These are phyloP conservation scores for Elgaria multicarinata DNA, from an alignment of 2,113 vertebrate genomes.

Conservation along the genomic window DNA sequence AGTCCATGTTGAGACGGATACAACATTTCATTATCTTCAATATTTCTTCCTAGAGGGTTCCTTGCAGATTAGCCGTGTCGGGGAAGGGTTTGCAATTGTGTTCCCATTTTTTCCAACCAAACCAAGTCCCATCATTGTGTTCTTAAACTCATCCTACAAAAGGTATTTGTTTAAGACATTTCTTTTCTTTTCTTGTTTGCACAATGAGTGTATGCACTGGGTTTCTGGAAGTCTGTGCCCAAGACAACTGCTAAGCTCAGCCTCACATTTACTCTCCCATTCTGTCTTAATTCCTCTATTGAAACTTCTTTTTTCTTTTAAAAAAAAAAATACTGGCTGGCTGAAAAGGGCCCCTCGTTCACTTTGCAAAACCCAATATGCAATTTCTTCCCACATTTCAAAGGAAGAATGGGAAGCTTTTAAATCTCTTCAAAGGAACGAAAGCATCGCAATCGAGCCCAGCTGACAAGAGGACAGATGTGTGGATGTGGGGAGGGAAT, in stretches of 20 bases:
- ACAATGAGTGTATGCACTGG: conserved; percentile 55
- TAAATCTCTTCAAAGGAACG: conserved; percentile 68
- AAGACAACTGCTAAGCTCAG: conserved; percentile 70
- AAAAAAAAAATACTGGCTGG: conserved; percentile 36
- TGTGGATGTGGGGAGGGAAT: conserved; percentile 56
- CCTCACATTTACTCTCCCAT: conserved; percentile 60
- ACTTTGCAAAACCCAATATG: conserved; percentile 70
- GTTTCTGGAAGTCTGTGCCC: conserved; percentile 66
- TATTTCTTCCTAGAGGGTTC: conserved; percentile 60
- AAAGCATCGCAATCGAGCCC: conserved; percentile 60
- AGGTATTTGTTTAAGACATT: conserved; percentile 63
- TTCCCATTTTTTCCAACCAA: conserved; percentile 60
- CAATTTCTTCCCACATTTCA: conserved; percentile 67
- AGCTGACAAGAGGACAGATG: conserved; percentile 60
- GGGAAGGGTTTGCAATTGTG: conserved; percentile 59
- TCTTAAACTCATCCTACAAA: conserved; percentile 68
- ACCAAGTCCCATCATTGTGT: conserved; percentile 63
- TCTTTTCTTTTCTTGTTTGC: conserved; percentile 67
- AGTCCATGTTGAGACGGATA: conserved; percentile 31
- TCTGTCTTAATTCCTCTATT: conserved; percentile 65
- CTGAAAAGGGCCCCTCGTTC: conserved; percentile 66
- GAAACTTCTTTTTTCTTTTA: conserved; percentile 49
- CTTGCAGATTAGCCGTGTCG: conserved; percentile 61
- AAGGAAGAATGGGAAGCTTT: conserved; percentile 71
- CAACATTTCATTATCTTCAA: conserved; percentile 68